Conservation (phyloP, 2,113 vertebrate genomes). For the Ailuropoda melanoleuca region DNA sequence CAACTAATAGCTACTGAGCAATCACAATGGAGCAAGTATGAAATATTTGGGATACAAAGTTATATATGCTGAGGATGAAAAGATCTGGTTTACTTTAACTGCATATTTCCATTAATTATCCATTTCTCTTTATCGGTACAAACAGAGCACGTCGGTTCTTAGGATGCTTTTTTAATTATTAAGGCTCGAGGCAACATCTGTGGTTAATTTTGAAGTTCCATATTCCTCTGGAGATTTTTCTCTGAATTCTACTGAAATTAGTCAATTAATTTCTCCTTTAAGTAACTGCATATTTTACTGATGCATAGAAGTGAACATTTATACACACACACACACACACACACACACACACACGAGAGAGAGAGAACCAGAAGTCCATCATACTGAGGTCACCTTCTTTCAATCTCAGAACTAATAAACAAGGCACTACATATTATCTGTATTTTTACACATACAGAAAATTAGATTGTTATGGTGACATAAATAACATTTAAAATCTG, state of each 20-base stretch:
- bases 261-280: neutral
- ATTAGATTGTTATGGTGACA: neutral
- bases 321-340: neutral
- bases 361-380: neutral
- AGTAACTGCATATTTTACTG: neutral
- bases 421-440: neutral
- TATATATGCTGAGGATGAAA: neutral
- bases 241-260: slow-evolving; percentile 26
- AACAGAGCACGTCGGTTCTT: neutral
- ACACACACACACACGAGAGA: neutral
- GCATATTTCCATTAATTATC: neutral
- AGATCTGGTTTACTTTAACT: neutral
- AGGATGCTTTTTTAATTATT: neutral
- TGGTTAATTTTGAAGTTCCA: slow-evolving; percentile 3
- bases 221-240: neutral
- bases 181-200: neutral
- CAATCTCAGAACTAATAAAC: neutral
- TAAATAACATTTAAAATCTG: neutral
- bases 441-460: neutral
- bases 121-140: neutral
- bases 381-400: neutral
- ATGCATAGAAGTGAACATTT: neutral
- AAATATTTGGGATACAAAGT: neutral
- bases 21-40: neutral
- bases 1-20: neutral